These are phyloP conservation scores for Ivindomyrus marchei DNA, from an alignment of 2,113 vertebrate genomes.

Conservation along the genomic window DNA sequence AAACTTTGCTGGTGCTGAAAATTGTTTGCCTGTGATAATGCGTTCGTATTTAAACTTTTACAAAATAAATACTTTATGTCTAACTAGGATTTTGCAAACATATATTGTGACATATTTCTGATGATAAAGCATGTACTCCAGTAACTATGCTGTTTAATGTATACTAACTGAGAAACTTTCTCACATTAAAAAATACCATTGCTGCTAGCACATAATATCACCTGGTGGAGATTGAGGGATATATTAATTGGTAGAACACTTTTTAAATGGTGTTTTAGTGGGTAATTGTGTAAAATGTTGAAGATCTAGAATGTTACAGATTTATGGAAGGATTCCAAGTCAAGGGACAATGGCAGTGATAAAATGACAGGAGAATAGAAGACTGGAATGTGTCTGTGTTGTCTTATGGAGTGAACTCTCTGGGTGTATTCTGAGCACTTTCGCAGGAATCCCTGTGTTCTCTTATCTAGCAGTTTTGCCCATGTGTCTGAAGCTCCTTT, in stretches of 20 bases:
- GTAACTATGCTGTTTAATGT: not conserved
- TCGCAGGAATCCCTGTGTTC: constrained; percentile 24
- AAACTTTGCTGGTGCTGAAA: not conserved
- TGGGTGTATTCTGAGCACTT: constrained; percentile 22
- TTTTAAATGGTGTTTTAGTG: not conserved
- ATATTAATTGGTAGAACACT: not conserved
- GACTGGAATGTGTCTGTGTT: constrained; percentile 9
- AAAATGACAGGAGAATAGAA: not conserved
- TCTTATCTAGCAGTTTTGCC: constrained; percentile 19
- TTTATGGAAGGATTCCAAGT: not conserved
- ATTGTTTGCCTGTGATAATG: not conserved
- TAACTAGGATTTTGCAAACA: not conserved
- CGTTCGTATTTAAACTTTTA: not conserved
- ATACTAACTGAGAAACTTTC: not conserved
- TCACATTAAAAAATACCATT: not conserved
- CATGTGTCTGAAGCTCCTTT: constrained; percentile 24
- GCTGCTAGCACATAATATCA: not conserved
- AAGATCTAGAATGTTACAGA: not conserved
- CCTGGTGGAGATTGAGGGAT: not conserved
- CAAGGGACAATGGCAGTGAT: not conserved
- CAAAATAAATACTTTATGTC: not conserved
- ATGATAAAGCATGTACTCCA: not conserved
- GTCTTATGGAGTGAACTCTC: constrained; percentile 7
- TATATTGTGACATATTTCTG: not conserved
- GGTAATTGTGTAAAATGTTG: not conserved